A percentile compares a stretch with the other conserved stretches of the same genome.
Evolutionary conservation across 1,140 invertebrate species (phyloP).

Genomic region (Drosophila ercepeae): DNA sequence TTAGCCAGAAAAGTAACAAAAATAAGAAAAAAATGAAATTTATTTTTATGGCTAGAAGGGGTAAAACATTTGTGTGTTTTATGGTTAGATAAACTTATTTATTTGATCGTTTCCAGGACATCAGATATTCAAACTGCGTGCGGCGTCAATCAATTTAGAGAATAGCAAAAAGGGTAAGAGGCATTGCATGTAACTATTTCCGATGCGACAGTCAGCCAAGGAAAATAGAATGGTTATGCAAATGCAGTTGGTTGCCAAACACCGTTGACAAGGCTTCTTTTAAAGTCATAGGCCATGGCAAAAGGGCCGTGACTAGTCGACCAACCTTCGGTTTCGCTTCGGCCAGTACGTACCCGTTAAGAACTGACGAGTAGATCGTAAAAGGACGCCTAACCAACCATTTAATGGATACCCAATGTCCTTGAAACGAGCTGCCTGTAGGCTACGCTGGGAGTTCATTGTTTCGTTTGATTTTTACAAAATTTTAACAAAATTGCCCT

Average conservation of each 20-base stretch:
- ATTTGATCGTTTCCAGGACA: slow-evolving; percentile 62
- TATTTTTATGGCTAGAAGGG: slow-evolving; percentile 39
- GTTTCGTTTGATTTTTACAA: not conserved
- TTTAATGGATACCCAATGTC: too few species aligned
- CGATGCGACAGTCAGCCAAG: slow-evolving; percentile 63
- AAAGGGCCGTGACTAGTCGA: slow-evolving; percentile 46
- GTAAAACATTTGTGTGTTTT: slow-evolving; percentile 52
- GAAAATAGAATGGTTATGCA: slow-evolving; percentile 30
- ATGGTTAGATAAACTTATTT: slow-evolving; percentile 74
- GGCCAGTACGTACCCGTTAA: slow-evolving; percentile 37
- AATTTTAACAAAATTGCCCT: too few species aligned
- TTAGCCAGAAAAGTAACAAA: slow-evolving; percentile 6
- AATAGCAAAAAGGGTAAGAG: slow-evolving; percentile 1
- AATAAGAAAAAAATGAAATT: slow-evolving; percentile 47
- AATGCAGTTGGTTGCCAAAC: slow-evolving; percentile 38
- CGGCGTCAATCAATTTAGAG: slow-evolving; percentile 66
- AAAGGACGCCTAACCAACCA: too few species aligned
- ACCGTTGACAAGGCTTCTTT: slow-evolving; percentile 15
- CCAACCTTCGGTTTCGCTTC: slow-evolving; percentile 50
- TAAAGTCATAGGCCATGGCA: slow-evolving; percentile 25
- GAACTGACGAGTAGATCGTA: slow-evolving; percentile 2
- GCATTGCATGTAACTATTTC: slow-evolving; percentile 47
- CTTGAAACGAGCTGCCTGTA: slow-evolving; percentile 42
- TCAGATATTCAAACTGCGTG: slow-evolving; percentile 77
- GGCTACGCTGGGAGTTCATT: slow-evolving; percentile 5